Conservation (phyloP, 2,113 vertebrate genomes). For the Jaculus jaculus region DNA sequence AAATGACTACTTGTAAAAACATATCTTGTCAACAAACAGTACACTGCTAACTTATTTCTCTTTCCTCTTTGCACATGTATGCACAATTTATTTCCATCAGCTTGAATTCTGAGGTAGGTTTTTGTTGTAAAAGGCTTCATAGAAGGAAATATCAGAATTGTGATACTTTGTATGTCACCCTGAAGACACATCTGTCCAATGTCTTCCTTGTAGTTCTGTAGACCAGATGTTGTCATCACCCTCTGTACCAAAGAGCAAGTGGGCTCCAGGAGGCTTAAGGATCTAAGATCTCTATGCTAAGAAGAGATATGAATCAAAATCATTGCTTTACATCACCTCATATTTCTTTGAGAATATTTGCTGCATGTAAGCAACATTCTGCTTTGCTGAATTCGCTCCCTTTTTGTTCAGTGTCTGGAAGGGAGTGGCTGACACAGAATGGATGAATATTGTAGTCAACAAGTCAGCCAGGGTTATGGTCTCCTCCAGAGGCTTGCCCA, state of each 20-base stretch:
- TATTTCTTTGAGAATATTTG: background rate
- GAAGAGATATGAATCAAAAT: background rate
- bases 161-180: background rate
- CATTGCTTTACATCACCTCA: background rate
- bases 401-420: background rate
- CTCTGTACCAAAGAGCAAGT: background rate
- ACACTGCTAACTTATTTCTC: background rate
- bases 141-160: background rate
- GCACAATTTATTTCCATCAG: background rate
- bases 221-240: background rate
- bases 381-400: background rate
- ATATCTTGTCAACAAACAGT: background rate
- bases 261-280: background rate
- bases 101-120: background rate
- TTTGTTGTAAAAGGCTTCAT: background rate
- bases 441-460: no score
- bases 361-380: background rate
- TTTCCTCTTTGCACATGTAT: background rate
- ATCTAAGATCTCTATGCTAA: background rate
- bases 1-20: background rate
- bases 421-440: background rate
- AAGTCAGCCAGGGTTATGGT: no score
- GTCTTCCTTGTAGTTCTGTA: no score
- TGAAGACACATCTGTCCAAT: background rate
- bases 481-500: no score